These are phyloP conservation scores for Geotrypetes seraphini DNA, from an alignment of 2,797 vertebrate genomes.

Conservation along the genomic window DNA sequence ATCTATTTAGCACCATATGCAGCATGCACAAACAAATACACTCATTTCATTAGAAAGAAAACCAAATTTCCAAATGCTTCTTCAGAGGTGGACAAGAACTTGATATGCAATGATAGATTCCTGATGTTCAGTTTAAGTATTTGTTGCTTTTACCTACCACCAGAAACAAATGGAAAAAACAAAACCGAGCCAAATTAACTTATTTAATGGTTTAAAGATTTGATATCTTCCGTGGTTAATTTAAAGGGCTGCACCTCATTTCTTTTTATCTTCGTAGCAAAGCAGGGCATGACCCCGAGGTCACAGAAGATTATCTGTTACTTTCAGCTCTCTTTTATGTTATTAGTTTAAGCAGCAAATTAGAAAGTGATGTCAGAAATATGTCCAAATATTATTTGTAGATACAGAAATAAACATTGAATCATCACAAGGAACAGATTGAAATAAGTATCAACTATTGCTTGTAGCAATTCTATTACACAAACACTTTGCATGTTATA, in stretches of 20 bases:
- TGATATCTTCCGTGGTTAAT: conserved; percentile 33
- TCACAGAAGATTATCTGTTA: conserved; percentile 18
- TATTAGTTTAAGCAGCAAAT: conserved; percentile 26
- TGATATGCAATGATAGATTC: not conserved
- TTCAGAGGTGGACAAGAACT: conserved; percentile 28
- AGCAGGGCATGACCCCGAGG: conserved; percentile 24
- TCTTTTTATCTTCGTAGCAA: conserved; percentile 36
- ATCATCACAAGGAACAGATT: not conserved
- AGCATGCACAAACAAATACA: too few relatives aligned
- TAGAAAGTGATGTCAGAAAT: conserved; percentile 29
- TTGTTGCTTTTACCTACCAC: conserved; percentile 18
- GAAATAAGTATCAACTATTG: conserved; percentile 12
- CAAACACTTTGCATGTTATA: too few relatives aligned
- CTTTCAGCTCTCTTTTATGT: conserved; percentile 21
- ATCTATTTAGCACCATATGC: too few relatives aligned
- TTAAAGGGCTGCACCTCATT: conserved; percentile 29
- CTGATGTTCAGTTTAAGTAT: not conserved
- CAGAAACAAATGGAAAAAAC: conserved; percentile 29
- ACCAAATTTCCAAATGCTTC: conserved; percentile 6
- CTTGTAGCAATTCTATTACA: too few relatives aligned
- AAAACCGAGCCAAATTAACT: conserved; percentile 38
- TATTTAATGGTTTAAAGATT: conserved; percentile 33
- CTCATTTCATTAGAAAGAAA: too few relatives aligned
- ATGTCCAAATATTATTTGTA: conserved; percentile 22
- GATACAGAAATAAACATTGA: too few relatives aligned